Base-by-base conservation (phyloP, 2,113 vertebrate species). In the Anarhynchus alexandrinus region DNA sequence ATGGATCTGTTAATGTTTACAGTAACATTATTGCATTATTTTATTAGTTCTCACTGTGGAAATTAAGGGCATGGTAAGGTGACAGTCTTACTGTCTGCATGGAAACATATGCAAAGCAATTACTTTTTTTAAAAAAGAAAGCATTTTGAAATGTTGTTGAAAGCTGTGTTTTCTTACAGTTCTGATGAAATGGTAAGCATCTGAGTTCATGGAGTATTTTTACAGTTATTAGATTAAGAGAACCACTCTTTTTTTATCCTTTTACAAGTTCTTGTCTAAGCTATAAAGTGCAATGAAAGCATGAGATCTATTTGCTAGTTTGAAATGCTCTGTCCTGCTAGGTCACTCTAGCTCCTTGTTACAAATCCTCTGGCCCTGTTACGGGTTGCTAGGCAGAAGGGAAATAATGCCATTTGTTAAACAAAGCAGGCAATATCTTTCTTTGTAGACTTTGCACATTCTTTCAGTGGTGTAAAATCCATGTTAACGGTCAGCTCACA, bases 371-470 rank as follows among this genome's bases (percentile, higher is more conserved):
- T 78, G 80, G 69, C 79, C 47, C 43, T 72, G 58, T 59, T 88
- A 61, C 20, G 58, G 51, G 95, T 95, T 96, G 94, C 95, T 92
- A 89, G 73, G 92, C 81, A 92, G 45, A 86, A 91, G 71, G 79
- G 74, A 94, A 97, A 96, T 74, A 97, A 85, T 93, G 82, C 91
- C 30, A 82, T 88, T 94, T 86, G 83, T 86, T 93, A 94, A 96
- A 97, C 88, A 96, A 94, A 96, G 55, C 57, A 94, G 71, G 82
- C 85, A 95, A 84, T 86, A 79, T 81, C 72, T 78, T 77, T 95
- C 94, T 96, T 92, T 95, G 87, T 90, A 67, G 82, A 49, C 69
- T 87, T 93, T 1, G 0, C 34, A 76, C 49, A 90, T 87, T 94
- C 85, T 95, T 65, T 94, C 49, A 59, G 76, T 32, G 76, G 70